Base-by-base conservation (phyloP, 2,888 invertebrate genomes). In the Apodemia zela region DNA sequence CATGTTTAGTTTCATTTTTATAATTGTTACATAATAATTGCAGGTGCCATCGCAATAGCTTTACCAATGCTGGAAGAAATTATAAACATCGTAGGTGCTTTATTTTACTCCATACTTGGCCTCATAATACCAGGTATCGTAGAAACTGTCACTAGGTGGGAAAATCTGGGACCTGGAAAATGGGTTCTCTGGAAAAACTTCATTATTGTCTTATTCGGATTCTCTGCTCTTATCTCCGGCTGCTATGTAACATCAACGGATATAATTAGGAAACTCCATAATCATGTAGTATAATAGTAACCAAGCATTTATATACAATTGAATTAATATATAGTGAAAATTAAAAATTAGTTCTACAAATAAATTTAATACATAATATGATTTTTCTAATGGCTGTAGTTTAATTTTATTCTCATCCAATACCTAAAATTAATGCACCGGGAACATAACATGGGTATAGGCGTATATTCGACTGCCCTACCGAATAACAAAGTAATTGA, bases 61-160 rank as follows among this genome's bases (percentile, higher is more conserved):
- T 93, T 92, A 2, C 92, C 92, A 0, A 85, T 86, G 78, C 70
- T 92, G 63, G 92, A 92, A 63, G 85, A 90, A 67, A 89, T 92
- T 61, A 92, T 92, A 64, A 89, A 89, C 68, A 73, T 92, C 2
- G 92, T 92, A 0, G 92, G 92, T 1, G 86, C 92, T 2, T 75
- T 95, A 10, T 95, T 95, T 73, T 94, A 95, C 74, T 95, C 95
- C 0, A 93, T 94, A 17, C 89, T 95, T 57, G 97, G 98, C 1
- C 92, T 97, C 47, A 93, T 95, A 66, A 94, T 96, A 54, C 96
- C 97, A n/a, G 95, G 96, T 0, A 81, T 95, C 3, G 88, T 96
- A 1, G 96, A 97, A 72, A 95, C 94, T 0, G 92, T 97, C 0
- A 93, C 94, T 65, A 88, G 93, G 59, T 95, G 94, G 94, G 94